Conservation (phyloP, 2,888 invertebrate genomes). For the Seira sanloemensis region DNA sequence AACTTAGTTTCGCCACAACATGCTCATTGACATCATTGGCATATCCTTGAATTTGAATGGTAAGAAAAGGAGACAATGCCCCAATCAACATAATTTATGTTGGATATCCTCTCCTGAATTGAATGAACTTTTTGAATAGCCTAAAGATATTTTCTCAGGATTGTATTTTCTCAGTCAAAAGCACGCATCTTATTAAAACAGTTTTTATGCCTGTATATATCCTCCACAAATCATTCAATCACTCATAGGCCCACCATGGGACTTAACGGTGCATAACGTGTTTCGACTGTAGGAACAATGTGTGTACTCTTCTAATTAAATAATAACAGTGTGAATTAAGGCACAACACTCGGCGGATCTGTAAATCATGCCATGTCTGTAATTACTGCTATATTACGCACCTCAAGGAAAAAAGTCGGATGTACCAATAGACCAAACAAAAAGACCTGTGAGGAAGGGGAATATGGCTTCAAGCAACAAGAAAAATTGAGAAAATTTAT, state of each 20-base stretch:
- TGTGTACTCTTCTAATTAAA: slow-evolving; percentile 43
- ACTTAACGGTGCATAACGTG: slow-evolving; percentile 50
- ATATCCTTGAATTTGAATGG: too few species aligned
- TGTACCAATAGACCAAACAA: not conserved
- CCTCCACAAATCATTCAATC: slow-evolving; percentile 22
- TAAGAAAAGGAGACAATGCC: slow-evolving; percentile 15
- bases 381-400: slow-evolving; percentile 36
- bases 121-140: not conserved
- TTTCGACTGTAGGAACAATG: not conserved
- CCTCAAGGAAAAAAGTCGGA: slow-evolving; percentile 4
- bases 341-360: slow-evolving; percentile 38
- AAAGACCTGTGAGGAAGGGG: not conserved
- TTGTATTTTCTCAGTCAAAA: not conserved
- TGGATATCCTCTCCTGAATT: slow-evolving; percentile 6
- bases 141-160: slow-evolving; percentile 14
- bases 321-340: slow-evolving; percentile 25
- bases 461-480: not conserved
- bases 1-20: too few species aligned
- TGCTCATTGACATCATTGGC: too few species aligned
- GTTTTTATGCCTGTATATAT: slow-evolving; percentile 1
- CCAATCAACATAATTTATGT: slow-evolving; percentile 8
- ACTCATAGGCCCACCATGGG: slow-evolving; percentile 44
- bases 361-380: slow-evolving; percentile 58
- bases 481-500: slow-evolving; percentile 4
- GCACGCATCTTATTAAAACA: not conserved